Evolutionary conservation across 2,888 invertebrate species (phyloP).

Genomic region (Pristionchus exspectatus): DNA sequence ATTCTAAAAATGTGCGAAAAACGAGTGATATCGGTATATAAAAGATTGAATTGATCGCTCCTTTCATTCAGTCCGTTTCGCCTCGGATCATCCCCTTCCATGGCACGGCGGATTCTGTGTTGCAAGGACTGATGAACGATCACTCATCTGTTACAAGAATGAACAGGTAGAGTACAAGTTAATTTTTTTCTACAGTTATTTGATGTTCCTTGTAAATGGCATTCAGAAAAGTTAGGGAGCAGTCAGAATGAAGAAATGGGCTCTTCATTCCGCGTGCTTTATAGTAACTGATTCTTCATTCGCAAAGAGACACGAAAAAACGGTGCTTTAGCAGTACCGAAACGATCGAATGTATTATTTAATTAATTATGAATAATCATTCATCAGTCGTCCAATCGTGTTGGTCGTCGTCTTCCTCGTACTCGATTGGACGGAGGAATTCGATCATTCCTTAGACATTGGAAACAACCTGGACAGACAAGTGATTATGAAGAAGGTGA

Average conservation of each 20-base stretch:
- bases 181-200: not conserved
- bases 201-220: not conserved
- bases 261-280: too few relatives aligned
- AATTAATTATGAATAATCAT: not conserved
- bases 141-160: slow-evolving; percentile 57
- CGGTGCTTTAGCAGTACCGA: too few relatives aligned
- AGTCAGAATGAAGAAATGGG: too few relatives aligned
- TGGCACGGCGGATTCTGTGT: slow-evolving; percentile 59
- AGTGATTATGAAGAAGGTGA: slow-evolving; percentile 12
- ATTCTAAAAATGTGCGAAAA: not conserved
- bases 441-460: slow-evolving; percentile 42
- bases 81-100: slow-evolving; percentile 43
- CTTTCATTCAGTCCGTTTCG: slow-evolving; percentile 42
- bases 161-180: slow-evolving; percentile 55
- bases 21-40: not conserved
- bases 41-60: too few relatives aligned
- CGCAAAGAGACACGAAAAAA: too few relatives aligned
- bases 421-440: slow-evolving; percentile 54
- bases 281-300: too few relatives aligned
- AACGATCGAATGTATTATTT: not conserved
- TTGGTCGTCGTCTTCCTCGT: slow-evolving; percentile 54
- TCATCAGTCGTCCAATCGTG: slow-evolving; percentile 12
- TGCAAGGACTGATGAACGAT: slow-evolving; percentile 56
- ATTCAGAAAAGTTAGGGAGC: too few relatives aligned
- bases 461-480: not conserved